Conservation (phyloP, 2,113 vertebrate species). For the Nothocercus julius region DNA sequence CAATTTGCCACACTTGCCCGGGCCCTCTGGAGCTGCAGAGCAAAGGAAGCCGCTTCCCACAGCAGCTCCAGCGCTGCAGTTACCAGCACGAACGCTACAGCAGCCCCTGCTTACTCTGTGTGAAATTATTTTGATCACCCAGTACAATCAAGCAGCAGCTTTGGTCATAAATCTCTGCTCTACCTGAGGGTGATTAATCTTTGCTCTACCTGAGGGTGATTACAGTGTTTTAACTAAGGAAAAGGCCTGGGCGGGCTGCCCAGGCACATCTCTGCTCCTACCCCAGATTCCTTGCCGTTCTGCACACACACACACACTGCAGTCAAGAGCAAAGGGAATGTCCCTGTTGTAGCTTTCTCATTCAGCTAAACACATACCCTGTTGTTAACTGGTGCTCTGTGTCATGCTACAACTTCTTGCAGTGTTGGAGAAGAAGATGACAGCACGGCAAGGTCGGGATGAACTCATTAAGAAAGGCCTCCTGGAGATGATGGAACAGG, state of each 20-base stretch:
- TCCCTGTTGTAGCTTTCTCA: background rate
- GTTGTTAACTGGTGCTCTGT: constrained; percentile 36
- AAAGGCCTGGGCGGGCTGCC: background rate
- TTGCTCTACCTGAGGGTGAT: background rate
- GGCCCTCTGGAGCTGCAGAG: background rate
- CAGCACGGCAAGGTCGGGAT: constrained; percentile 82
- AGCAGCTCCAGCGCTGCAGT: background rate
- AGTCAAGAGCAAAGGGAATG: background rate
- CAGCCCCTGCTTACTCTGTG: accelerated
- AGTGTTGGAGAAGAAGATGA: constrained; percentile 90
- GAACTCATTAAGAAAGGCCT: constrained; percentile 87
- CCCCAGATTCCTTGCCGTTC: background rate
- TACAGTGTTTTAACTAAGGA: background rate
- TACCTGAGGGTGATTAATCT: background rate
- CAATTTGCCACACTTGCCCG: background rate
- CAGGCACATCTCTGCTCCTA: background rate
- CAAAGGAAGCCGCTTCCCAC: background rate
- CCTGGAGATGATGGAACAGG: constrained; percentile 86
- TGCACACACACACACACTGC: background rate
- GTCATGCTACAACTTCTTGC: constrained; percentile 13
- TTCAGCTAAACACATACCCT: background rate
- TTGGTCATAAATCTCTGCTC: background rate
- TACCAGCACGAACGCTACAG: background rate
- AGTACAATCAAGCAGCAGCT: background rate
- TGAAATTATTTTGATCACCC: background rate